Evolutionary conservation across 2,113 vertebrate genomes (phyloP).

Genomic region (Machaerirhynchus nigripectus): DNA sequence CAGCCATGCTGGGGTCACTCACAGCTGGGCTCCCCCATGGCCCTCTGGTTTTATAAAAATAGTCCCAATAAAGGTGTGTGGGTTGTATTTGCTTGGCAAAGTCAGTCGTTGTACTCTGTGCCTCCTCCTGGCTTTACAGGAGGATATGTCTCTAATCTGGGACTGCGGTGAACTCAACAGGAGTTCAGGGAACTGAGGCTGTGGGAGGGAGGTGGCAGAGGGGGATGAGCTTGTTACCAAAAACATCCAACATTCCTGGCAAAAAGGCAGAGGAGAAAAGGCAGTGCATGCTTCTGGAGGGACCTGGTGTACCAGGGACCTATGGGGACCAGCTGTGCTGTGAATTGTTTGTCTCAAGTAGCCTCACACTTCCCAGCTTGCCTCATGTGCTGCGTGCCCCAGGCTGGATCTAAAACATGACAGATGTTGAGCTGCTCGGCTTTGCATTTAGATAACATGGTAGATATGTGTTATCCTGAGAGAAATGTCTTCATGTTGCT

Average conservation of each 20-base stretch:
- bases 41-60: not conserved
- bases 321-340: not conserved
- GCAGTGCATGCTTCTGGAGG: not conserved
- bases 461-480: not conserved
- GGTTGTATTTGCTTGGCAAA: not conserved
- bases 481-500: not conserved
- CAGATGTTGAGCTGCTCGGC: not conserved
- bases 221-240: not conserved
- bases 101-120: not conserved
- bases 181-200: not conserved
- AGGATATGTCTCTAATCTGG: not conserved
- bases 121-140: not conserved
- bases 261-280: not conserved
- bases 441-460: not conserved
- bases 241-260: not conserved
- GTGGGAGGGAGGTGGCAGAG: not conserved
- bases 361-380: not conserved
- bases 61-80: not conserved
- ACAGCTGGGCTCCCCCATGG: not conserved
- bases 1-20: not conserved
- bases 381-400: accelerated
- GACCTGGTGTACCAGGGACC: not conserved
- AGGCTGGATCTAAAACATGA: not conserved
- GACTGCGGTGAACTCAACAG: not conserved
- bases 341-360: not conserved